A percentile compares a stretch with the other conserved stretches of the same genome.
These are phyloP conservation scores for Carpatolechia fugitivella DNA, from an alignment of 2,888 invertebrate genomes.

Conservation along the genomic window DNA sequence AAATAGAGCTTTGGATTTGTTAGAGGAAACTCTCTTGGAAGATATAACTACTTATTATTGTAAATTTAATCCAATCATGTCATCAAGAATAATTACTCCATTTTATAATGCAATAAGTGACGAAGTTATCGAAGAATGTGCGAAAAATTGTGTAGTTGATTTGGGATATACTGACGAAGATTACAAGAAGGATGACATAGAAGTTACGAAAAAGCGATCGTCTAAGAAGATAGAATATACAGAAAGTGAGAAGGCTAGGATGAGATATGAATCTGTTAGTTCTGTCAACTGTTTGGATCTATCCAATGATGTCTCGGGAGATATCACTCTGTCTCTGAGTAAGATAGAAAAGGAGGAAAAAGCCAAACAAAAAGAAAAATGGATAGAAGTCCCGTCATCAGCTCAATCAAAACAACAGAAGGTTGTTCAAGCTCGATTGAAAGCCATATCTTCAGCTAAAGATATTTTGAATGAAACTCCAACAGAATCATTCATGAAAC, in stretches of 20 bases:
- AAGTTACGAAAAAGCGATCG: constrained; percentile 62
- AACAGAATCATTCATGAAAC: constrained; percentile 58
- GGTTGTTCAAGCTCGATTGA: constrained; percentile 68
- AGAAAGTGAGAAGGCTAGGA: constrained; percentile 65
- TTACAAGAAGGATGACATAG: constrained; percentile 64
- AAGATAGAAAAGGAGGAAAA: constrained; percentile 58
- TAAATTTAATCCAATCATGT: constrained; percentile 79
- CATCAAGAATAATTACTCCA: constrained; percentile 84
- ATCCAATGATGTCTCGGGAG: constrained; percentile 56
- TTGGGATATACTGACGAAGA: constrained; percentile 73
- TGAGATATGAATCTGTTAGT: constrained; percentile 64
- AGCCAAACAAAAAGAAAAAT: constrained; percentile 40
- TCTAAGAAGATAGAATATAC: constrained; percentile 68
- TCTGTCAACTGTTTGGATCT: constrained; percentile 65
- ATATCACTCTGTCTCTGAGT: constrained; percentile 61
- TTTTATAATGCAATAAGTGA: constrained; percentile 82
- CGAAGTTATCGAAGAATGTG: constrained; percentile 70
- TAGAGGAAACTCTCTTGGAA: constrained; percentile 80
- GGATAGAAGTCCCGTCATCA: constrained; percentile 69
- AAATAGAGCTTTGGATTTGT: constrained; percentile 81
- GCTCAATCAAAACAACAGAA: constrained; percentile 69
- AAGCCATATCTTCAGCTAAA: constrained; percentile 60
- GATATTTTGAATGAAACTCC: constrained; percentile 61
- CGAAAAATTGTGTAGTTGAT: constrained; percentile 61
- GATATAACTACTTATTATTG: constrained; percentile 85